Evolutionary conservation across 2,113 vertebrate species (phyloP), one percentile per base, ranked within the genome.

Genomic region (Pseudorectes ferrugineus): DNA sequence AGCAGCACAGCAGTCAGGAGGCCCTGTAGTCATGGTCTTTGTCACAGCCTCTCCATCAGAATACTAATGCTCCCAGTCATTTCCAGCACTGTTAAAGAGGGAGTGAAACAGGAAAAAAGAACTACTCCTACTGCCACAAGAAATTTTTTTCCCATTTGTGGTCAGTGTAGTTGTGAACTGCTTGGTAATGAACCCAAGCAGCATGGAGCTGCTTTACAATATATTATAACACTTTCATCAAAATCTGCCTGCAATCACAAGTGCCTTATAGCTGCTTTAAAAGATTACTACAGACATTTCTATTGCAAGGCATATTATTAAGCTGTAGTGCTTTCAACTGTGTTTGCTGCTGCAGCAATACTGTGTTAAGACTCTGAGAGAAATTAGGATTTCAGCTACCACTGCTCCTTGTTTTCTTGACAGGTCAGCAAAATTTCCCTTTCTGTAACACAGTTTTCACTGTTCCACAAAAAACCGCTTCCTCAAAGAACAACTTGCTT

Each of bases 41-140:
- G 96, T 97, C 97, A 98, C 96, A 96, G 96, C 93, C 93, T 93
- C 97, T 96, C 92, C 92, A 58, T 65, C 81, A 51, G 97, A 97
- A 97, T 95, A 52, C 95, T 95, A 97, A 97, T 94, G 92, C 51
- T 94, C 75, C 70, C 14, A 26, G 20, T 77, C 96, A 76, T 89
- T 63, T 61, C 59, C 86, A 79, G 80, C 74, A 42, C 54, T 4
- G 51, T 15, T 57, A 38, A 29, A 52, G 58, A 49, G 35, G 58
- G 82, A 94, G 81, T 19, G 35, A 55, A 86, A 49, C 73, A 43
- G 40, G 38, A 28, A 35, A 45, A 74, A 24, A 55, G 10, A 68
- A 9, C 62, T 33, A 4, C 28, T 38, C 26, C 11, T 36, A 10
- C 48, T 23, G 15, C 35, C 21, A 51, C 57, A 21, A 33, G 9